phyloP scores from a whole-genome alignment of 1,140 invertebrate species.

The Drosophila gunungcola region DNA sequence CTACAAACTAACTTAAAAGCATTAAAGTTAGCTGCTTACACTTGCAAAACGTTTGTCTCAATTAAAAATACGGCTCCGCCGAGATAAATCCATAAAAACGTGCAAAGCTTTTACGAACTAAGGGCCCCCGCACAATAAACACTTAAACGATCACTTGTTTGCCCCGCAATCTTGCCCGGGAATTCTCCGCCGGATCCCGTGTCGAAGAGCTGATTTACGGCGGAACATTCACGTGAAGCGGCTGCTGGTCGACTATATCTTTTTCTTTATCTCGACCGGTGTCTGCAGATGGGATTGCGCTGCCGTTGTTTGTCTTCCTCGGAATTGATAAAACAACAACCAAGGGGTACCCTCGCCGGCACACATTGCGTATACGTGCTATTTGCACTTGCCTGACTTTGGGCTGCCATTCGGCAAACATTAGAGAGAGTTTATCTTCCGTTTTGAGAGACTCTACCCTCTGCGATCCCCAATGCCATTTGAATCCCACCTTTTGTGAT shows the following conservation, averaged over 20 bases:
- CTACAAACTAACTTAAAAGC: background rate
- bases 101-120: slow-evolving; percentile 31
- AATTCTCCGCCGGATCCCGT: slow-evolving; percentile 27
- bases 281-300: slow-evolving; percentile 57
- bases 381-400: slow-evolving; percentile 41
- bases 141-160: slow-evolving; percentile 42
- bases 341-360: slow-evolving; percentile 13
- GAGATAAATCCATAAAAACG: slow-evolving; percentile 70
- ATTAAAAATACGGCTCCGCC: slow-evolving; percentile 50
- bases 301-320: slow-evolving; percentile 42
- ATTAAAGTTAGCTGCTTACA: slow-evolving; percentile 14
- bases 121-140: slow-evolving; percentile 35
- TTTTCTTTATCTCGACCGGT: slow-evolving; percentile 47
- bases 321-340: slow-evolving; percentile 54
- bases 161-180: slow-evolving; percentile 18
- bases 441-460: background rate
- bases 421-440: slow-evolving; percentile 45
- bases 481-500: slow-evolving; percentile 18
- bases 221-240: slow-evolving; percentile 61
- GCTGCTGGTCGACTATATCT: slow-evolving; percentile 43
- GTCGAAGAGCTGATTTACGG: slow-evolving; percentile 67
- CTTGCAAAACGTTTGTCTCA: slow-evolving; percentile 52
- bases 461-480: slow-evolving; percentile 54
- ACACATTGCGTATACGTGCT: slow-evolving; percentile 69
- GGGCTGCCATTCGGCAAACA: slow-evolving; percentile 21